These are phyloP conservation scores for Rhadinocentrus ornatus DNA, from an alignment of 2,797 vertebrate genomes.

Conservation along the genomic window DNA sequence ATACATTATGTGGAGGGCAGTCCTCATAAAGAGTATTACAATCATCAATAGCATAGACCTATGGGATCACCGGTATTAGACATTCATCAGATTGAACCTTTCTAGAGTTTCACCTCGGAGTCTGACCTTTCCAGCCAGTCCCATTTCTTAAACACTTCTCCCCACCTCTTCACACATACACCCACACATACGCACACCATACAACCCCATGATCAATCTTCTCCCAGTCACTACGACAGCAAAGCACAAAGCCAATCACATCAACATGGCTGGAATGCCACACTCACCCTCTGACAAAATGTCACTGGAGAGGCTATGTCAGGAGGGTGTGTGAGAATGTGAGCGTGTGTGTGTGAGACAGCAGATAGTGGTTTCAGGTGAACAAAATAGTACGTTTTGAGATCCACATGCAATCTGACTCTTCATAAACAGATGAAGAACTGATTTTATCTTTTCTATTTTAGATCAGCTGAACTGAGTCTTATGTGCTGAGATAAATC, in stretches of 20 bases:
- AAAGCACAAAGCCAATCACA: constrained; percentile 77
- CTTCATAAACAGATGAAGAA: constrained; percentile 24
- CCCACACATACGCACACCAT: constrained; percentile 13
- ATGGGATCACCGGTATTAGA: constrained; percentile 61
- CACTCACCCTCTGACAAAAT: constrained; percentile 74
- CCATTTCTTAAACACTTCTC: constrained; percentile 49
- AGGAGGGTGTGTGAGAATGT: constrained; percentile 55
- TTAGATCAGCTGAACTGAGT: constrained; percentile 22
- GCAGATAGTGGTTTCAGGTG: constrained; percentile 9
- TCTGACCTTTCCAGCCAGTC: constrained; percentile 73
- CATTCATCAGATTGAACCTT: constrained; percentile 72
- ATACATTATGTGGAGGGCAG: not conserved
- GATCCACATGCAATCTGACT: constrained; percentile 16
- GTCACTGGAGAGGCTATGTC: constrained; percentile 72
- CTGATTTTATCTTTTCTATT: constrained; percentile 40
- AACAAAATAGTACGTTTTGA: constrained; percentile 27
- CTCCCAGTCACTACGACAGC: constrained; percentile 62
- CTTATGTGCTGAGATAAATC: constrained; percentile 33
- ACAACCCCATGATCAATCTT: constrained; percentile 74
- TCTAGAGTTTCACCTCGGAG: constrained; percentile 73
- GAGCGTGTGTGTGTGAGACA: constrained; percentile 1
- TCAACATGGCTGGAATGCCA: constrained; percentile 62
- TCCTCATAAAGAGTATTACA: not conserved
- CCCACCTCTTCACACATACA: constrained; percentile 16
- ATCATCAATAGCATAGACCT: constrained; percentile 6